Percentiles rank a stretch among this genome's conserved stretches.
These are phyloP conservation scores for Trichopoda pennipes DNA, from an alignment of 2,888 invertebrate species.

Conservation along the genomic window DNA sequence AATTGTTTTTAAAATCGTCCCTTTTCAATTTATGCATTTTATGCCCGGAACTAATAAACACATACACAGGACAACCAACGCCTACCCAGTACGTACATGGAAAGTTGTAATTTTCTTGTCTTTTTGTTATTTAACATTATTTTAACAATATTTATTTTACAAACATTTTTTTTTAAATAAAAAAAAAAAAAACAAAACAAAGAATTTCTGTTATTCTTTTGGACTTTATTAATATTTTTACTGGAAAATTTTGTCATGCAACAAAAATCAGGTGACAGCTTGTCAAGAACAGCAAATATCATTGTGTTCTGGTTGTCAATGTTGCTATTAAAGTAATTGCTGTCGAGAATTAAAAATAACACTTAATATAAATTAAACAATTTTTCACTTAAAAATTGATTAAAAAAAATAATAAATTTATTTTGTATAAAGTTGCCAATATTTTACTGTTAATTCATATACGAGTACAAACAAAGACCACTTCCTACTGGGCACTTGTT, in stretches of 20 bases:
- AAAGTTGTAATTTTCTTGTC: slow-evolving; percentile 8
- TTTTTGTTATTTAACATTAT: slow-evolving; percentile 36
- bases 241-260: slow-evolving; percentile 35
- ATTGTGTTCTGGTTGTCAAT: slow-evolving; percentile 35
- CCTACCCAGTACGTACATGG: not conserved
- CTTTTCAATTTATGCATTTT: slow-evolving; percentile 17
- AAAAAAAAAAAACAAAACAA: slow-evolving; percentile 3
- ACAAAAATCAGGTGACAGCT: slow-evolving; percentile 61
- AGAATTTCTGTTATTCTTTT: not conserved
- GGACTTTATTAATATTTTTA: slow-evolving; percentile 50
- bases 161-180: slow-evolving; percentile 14
- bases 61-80: not conserved
- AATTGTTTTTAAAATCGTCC: slow-evolving; percentile 40
- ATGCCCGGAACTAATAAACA: no score
- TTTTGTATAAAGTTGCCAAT: slow-evolving; percentile 13
- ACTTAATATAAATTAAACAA: slow-evolving; percentile 53
- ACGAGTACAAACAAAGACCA: not conserved
- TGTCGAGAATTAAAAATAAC: slow-evolving; percentile 35
- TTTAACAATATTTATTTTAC: slow-evolving; percentile 50
- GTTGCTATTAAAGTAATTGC: slow-evolving; percentile 23
- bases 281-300: slow-evolving; percentile 62
- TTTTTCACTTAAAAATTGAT: slow-evolving; percentile 33
- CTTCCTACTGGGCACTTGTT: slow-evolving; percentile 7
- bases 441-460: not conserved
- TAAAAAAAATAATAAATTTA: not conserved